A percentile compares a stretch with the other conserved stretches of the same genome.
Evolutionary conservation across 2,113 vertebrate genomes (phyloP).

Genomic region (Cephalopterus ornatus): DNA sequence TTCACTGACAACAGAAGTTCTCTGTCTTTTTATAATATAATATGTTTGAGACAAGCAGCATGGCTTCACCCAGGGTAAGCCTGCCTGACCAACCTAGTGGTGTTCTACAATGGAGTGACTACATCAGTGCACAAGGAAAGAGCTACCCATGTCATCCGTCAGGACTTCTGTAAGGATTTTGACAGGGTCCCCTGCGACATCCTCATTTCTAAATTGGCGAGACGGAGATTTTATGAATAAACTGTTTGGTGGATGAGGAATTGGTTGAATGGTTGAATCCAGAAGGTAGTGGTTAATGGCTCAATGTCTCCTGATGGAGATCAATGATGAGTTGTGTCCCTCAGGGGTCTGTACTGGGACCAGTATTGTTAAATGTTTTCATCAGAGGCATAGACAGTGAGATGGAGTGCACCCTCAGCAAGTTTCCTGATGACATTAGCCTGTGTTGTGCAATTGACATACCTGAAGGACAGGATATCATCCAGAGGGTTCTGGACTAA

Average conservation of each 20-base stretch:
- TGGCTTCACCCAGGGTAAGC: background rate
- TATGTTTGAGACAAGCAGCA: background rate
- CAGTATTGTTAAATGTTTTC: background rate
- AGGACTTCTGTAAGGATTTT: background rate
- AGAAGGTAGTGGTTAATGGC: background rate
- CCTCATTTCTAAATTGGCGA: background rate
- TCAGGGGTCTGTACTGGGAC: background rate
- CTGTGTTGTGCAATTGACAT: background rate
- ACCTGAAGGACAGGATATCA: background rate
- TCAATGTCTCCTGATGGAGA: background rate
- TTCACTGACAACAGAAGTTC: background rate
- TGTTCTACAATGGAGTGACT: background rate
- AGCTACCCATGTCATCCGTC: background rate
- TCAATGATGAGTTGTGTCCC: background rate
- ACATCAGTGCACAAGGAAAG: background rate
- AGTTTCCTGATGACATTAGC: background rate
- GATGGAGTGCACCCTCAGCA: background rate
- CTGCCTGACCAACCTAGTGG: background rate
- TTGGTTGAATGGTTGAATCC: background rate
- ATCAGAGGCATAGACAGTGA: background rate
- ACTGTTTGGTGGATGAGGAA: background rate
- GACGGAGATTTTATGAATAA: background rate
- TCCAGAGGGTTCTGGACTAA: background rate
- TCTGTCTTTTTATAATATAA: background rate
- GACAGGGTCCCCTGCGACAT: background rate